phyloP scores from a whole-genome alignment of 2,888 invertebrate species.

The Melinaea menophilus region DNA sequence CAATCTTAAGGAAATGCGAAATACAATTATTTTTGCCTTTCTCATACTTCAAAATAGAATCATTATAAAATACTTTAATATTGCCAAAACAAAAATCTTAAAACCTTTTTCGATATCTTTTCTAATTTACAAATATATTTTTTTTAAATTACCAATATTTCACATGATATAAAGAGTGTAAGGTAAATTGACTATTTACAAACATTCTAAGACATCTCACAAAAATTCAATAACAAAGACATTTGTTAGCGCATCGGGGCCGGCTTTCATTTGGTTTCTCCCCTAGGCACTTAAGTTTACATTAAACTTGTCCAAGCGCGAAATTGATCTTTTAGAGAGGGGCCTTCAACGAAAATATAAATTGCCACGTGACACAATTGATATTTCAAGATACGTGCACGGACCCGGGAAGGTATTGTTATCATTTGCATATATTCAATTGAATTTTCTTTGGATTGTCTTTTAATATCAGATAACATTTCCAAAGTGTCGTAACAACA shows the following conservation, averaged over 20 bases:
- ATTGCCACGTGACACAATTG: constrained; percentile 65
- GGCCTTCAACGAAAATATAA: constrained; percentile 69
- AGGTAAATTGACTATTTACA: constrained; percentile 18
- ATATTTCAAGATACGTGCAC: constrained; percentile 48
- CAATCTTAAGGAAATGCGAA: no score
- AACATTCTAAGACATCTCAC: constrained; percentile 43
- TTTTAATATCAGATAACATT: no score
- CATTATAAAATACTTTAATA: no score
- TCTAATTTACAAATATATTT: no score
- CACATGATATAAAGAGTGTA: background rate
- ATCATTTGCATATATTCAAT: constrained; percentile 20
- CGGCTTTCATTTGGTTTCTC: constrained; percentile 64
- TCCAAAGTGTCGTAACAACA: no score
- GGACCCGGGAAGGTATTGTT: constrained; percentile 34
- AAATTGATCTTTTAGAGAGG: constrained; percentile 77
- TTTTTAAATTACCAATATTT: no score
- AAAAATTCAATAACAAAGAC: constrained; percentile 69
- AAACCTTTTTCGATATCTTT: no score
- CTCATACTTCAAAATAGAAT: no score
- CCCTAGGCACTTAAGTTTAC: constrained; percentile 75
- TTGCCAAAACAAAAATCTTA: no score
- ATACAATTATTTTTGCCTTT: no score
- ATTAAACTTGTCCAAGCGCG: constrained; percentile 75
- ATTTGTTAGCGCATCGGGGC: constrained; percentile 63
- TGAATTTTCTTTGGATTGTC: no score